phyloP scores from a whole-genome alignment of 2,888 invertebrate genomes.

The Conomelus anceps region DNA sequence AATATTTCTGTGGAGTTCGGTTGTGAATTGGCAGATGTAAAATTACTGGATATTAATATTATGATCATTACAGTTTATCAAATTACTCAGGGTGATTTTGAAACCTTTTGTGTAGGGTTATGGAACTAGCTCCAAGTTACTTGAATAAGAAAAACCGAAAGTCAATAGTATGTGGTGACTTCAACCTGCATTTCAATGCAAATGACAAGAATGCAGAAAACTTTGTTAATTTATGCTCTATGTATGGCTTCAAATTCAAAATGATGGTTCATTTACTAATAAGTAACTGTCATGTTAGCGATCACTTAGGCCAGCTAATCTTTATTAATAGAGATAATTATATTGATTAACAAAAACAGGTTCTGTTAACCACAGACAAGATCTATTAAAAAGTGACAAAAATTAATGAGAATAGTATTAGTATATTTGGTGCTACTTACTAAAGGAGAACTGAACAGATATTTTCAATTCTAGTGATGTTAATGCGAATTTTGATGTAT shows the following conservation, averaged over 20 bases:
- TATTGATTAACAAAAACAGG: too few species aligned
- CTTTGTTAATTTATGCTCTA: neutral
- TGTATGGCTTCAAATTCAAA: neutral
- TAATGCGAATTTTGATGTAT: neutral
- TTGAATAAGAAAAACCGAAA: neutral
- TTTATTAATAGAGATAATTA: neutral
- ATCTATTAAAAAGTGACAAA: neutral
- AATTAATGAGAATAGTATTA: neutral
- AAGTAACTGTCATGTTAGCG: neutral
- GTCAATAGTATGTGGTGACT: neutral
- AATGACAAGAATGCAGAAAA: neutral
- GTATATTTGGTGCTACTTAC: neutral
- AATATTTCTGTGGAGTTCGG: neutral
- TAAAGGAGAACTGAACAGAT: neutral
- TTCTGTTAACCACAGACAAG: too few species aligned
- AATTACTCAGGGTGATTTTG: neutral
- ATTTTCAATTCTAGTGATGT: neutral
- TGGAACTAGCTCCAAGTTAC: neutral
- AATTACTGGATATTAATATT: neutral
- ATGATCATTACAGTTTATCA: neutral
- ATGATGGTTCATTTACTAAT: neutral
- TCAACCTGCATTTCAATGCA: neutral
- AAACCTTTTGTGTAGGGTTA: neutral
- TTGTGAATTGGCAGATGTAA: neutral
- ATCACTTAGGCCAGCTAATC: neutral